Evolutionary conservation across 2,888 invertebrate genomes (phyloP), one percentile per base, ranked within the genome.

Genomic region (Lasius fuliginosus): DNA sequence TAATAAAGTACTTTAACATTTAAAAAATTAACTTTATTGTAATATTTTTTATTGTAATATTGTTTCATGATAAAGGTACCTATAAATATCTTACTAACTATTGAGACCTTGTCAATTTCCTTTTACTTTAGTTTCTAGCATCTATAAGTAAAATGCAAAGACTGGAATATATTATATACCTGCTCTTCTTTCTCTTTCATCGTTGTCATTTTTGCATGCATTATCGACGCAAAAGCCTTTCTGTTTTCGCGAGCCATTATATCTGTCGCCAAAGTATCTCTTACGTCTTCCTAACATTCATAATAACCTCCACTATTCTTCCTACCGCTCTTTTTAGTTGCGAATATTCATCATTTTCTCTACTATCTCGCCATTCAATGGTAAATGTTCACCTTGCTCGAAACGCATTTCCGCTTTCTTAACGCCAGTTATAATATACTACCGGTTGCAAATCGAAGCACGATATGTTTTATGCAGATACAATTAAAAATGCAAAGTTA

Each of bases 231-330:
- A 46, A 69, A 68, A 65, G n/a, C 33, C 33, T 62, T 71, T 64
- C 58, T 30, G 49, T 75, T 65, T 71, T 85, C 84, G 73, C 84
- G 62, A 68, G 84, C 88, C 75, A 88, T 88, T 88, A 88, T 88
- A 88, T 88, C 85, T 84, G 83, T 82, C 75, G 85, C 46, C 83
- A 82, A 83, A 84, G 84, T 53, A n/a, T 82, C 86, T 88, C 87
- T 88, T 87, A 82, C 84, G 65, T 83, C 76, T 85, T 71, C 56
- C 46, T 87, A 88, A 88, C 83, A 36, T 65, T 36, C 27, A 36
- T 36, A 75, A 77, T 68, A 77, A 68, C 11, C 42, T 77, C 40
- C 12, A n/a, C 12, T 15, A 27, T 18, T 67, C 53, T 40, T 53
- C 12, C 18, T 64, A 9, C n/a, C 12, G 8, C 18, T 64, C 18